Conservation (phyloP, 1,140 invertebrate genomes). For the Drosophila simulans region DNA sequence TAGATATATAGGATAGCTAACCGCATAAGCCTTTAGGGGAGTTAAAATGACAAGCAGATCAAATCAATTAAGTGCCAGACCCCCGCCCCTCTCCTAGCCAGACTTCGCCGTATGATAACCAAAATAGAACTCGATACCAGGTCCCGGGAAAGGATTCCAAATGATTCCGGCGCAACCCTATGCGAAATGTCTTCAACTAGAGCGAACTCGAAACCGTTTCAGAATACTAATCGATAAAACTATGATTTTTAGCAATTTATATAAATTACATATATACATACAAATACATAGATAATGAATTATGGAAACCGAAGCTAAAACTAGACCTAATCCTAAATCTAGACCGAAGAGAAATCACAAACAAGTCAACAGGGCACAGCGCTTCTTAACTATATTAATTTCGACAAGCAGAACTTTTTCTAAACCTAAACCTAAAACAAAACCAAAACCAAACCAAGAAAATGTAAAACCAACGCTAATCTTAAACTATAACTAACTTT, state of each 20-base stretch:
- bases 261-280: constrained; percentile 58
- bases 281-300: constrained; percentile 55
- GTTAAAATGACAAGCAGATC: constrained; percentile 1
- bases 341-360: constrained; percentile 49
- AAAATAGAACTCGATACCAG: constrained; percentile 31
- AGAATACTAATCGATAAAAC: constrained; percentile 59
- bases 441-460: constrained; percentile 47
- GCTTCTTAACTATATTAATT: constrained; percentile 78
- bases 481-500: constrained; percentile 71
- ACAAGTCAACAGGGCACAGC: constrained; percentile 82
- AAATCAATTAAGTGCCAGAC: constrained; percentile 73
- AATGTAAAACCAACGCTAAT: constrained; percentile 63
- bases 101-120: constrained; percentile 22
- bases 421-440: constrained; percentile 44
- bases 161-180: constrained; percentile 11
- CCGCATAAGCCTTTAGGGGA: constrained; percentile 22
- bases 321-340: constrained; percentile 52
- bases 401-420: constrained; percentile 74
- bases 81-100: constrained; percentile 16
- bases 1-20: constrained; percentile 25
- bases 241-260: constrained; percentile 73
- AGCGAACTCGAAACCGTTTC: constrained; percentile 53
- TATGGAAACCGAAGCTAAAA: constrained; percentile 39
- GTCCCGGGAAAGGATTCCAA: constrained; percentile 29
- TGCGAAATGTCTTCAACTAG: constrained; percentile 65